These are phyloP conservation scores for Galleria mellonella DNA, from an alignment of 1,140 invertebrate genomes.

Conservation along the genomic window DNA sequence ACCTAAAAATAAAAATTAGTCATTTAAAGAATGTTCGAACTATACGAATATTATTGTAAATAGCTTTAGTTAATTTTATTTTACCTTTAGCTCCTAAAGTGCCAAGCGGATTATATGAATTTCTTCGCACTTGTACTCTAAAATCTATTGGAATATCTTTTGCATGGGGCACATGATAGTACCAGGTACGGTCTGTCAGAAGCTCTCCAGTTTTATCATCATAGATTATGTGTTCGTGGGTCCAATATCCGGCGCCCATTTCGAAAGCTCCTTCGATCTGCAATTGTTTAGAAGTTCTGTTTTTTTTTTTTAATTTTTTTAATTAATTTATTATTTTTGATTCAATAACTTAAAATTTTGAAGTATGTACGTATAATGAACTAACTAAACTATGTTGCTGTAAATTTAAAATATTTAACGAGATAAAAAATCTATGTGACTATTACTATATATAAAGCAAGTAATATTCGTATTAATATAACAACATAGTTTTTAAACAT, in stretches of 20 bases:
- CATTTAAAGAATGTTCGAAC: too few species aligned
- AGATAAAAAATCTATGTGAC: too few species aligned
- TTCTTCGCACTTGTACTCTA: slow-evolving; percentile 80
- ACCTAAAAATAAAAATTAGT: slow-evolving; percentile 13
- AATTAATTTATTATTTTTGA: too few species aligned
- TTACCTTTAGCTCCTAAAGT: slow-evolving; percentile 85
- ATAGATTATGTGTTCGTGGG: slow-evolving; percentile 81
- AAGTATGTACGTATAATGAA: too few species aligned
- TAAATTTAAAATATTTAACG: too few species aligned
- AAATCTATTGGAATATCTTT: slow-evolving; percentile 90
- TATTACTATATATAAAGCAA: too few species aligned
- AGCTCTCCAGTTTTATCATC: slow-evolving; percentile 79
- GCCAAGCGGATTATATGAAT: slow-evolving; percentile 80
- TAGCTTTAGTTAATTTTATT: background rate
- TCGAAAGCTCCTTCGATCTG: slow-evolving; percentile 85
- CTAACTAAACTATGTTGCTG: too few species aligned
- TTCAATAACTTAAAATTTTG: too few species aligned
- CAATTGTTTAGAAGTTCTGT: slow-evolving; percentile 9
- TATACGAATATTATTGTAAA: background rate
- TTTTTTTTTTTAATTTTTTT: too few species aligned
- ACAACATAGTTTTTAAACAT: too few species aligned
- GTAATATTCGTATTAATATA: too few species aligned
- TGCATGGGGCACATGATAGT: slow-evolving; percentile 85
- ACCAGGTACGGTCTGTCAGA: slow-evolving; percentile 86
- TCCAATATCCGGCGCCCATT: slow-evolving; percentile 89